Evolutionary conservation across 2,113 vertebrate genomes (phyloP).

Genomic region (Budorcas taxicolor): DNA sequence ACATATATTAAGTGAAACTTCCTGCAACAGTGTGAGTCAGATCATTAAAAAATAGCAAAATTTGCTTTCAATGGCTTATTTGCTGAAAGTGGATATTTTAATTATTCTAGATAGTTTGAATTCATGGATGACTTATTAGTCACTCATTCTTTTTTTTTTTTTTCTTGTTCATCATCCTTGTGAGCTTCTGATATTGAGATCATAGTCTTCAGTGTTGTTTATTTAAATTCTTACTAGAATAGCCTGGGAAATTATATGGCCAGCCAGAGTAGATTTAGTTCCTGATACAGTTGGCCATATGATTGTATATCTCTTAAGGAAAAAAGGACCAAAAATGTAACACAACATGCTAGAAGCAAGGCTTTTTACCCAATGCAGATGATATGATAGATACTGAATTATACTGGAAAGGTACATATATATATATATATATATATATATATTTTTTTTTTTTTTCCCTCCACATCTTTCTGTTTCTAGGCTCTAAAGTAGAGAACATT

Average conservation of each 20-base stretch:
- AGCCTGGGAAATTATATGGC: constrained; percentile 33
- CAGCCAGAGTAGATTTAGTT: constrained; percentile 66
- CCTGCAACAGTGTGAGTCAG: constrained; percentile 73
- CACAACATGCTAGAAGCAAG: not conserved
- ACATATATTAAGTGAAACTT: constrained; percentile 57
- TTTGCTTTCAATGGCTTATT: constrained; percentile 75
- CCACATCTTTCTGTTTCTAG: not conserved
- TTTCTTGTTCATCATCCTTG: constrained; percentile 57
- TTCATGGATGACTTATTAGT: constrained; percentile 81
- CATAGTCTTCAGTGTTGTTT: constrained; percentile 55
- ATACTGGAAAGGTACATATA: not conserved
- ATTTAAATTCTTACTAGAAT: constrained; percentile 67
- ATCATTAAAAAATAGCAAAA: constrained; percentile 59
- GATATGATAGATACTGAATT: not conserved
- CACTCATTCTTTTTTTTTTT: constrained; percentile 15
- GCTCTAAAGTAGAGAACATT: not conserved
- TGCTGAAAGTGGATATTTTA: constrained; percentile 80
- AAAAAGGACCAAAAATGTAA: not conserved
- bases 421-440: not conserved
- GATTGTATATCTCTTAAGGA: not conserved
- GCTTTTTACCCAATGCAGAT: not conserved
- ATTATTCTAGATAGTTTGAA: constrained; percentile 79
- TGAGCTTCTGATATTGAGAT: constrained; percentile 73
- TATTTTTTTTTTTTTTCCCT: not conserved
- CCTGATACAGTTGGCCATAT: constrained; percentile 35